Evolutionary conservation across 2,888 invertebrate species (phyloP).

Genomic region (Pyrochroa serraticornis): DNA sequence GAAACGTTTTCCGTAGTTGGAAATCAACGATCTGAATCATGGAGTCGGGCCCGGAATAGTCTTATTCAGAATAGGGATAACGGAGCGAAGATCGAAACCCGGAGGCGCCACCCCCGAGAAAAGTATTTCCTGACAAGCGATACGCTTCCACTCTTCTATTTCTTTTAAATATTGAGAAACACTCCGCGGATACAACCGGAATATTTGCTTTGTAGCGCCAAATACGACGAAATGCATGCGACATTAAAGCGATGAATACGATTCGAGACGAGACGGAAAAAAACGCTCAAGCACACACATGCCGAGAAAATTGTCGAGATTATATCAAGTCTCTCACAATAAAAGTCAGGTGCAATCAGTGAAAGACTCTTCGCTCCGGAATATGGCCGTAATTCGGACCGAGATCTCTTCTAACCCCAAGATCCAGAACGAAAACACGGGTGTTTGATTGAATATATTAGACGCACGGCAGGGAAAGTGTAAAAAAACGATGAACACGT

Average conservation of each 20-base stretch:
- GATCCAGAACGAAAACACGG: too few relatives aligned
- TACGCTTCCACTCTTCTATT: constrained; percentile 1
- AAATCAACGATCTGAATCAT: constrained; percentile 26
- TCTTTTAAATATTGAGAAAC: neutral
- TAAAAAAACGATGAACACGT: too few relatives aligned
- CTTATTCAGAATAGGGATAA: constrained; percentile 23
- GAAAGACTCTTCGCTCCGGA: too few relatives aligned
- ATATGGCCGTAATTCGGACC: too few relatives aligned
- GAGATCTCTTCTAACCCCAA: too few relatives aligned
- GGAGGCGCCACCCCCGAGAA: constrained; percentile 1
- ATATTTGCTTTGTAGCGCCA: constrained; percentile 1
- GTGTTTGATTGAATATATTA: too few relatives aligned
- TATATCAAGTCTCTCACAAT: too few relatives aligned
- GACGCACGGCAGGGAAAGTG: too few relatives aligned
- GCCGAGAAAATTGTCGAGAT: too few relatives aligned
- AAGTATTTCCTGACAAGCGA: constrained; percentile 8
- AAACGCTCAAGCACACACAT: too few relatives aligned
- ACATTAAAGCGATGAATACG: neutral
- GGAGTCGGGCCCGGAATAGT: constrained; percentile 13
- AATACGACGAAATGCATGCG: neutral
- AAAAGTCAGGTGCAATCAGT: too few relatives aligned
- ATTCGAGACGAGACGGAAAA: too few relatives aligned
- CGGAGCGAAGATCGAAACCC: constrained; percentile 14
- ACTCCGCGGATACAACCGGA: neutral
- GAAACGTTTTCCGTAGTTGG: constrained; percentile 17